Percentiles rank a stretch among this genome's conserved stretches.
These are phyloP conservation scores for Trissonchulus sp. DNA, from an alignment of 2,888 invertebrate genomes.

Conservation along the genomic window DNA sequence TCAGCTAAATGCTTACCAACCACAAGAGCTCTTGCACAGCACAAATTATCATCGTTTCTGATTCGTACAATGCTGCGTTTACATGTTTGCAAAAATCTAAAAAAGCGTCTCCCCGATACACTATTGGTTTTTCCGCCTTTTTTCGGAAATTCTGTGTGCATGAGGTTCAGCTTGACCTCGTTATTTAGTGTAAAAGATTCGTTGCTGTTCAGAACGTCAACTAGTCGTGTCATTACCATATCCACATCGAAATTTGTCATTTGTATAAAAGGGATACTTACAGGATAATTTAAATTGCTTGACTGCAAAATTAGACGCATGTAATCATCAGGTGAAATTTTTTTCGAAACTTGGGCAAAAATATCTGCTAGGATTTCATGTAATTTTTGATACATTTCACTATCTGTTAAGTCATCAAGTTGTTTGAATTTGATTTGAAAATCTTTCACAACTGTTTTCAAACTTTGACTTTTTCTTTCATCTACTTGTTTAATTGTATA, in stretches of 20 bases:
- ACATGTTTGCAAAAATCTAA: too few species aligned
- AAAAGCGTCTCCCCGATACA: too few species aligned
- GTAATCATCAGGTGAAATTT: background rate
- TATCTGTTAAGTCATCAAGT: background rate
- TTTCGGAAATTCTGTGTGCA: constrained; percentile 19
- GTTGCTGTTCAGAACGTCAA: background rate
- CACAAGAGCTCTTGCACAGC: background rate
- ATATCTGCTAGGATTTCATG: background rate
- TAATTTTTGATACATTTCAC: background rate
- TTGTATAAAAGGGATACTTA: constrained; percentile 19
- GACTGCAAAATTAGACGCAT: background rate
- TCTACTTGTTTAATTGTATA: background rate
- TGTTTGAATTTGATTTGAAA: background rate
- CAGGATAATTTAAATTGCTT: background rate
- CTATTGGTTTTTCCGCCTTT: background rate
- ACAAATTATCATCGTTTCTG: background rate
- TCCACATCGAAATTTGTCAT: background rate
- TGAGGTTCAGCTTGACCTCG: constrained; percentile 14
- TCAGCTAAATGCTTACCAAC: background rate
- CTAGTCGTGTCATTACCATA: constrained; percentile 8
- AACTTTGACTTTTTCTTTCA: background rate
- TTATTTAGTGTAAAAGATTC: constrained; percentile 11
- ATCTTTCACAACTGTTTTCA: background rate
- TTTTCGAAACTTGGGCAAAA: background rate
- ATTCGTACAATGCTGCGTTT: background rate